A percentile compares a stretch with the other conserved stretches of the same genome.
These are phyloP conservation scores for Plecotus auritus DNA, from an alignment of 2,113 vertebrate genomes.

Conservation along the genomic window DNA sequence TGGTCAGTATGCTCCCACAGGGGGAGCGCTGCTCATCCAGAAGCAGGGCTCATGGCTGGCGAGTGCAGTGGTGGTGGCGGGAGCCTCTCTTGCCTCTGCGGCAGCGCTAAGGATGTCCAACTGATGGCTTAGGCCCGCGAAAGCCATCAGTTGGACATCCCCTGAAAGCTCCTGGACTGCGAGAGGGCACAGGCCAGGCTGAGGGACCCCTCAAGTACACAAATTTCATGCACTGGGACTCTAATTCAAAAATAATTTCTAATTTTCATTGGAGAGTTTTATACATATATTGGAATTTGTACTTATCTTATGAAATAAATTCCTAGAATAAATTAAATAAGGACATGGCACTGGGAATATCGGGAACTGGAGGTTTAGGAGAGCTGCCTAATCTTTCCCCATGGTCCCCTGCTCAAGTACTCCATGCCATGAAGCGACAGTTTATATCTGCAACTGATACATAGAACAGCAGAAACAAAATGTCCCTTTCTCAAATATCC, in stretches of 20 bases:
- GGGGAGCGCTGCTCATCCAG: too few species aligned
- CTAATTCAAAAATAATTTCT: background rate
- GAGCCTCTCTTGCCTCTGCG: too few species aligned
- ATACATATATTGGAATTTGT: background rate
- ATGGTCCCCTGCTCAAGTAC: background rate
- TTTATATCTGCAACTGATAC: background rate
- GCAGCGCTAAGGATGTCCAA: too few species aligned
- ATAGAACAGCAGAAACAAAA: background rate
- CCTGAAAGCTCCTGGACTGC: too few species aligned
- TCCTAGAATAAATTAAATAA: background rate
- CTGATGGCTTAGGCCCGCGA: too few species aligned
- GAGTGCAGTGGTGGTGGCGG: too few species aligned
- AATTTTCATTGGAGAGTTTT: background rate
- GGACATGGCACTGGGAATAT: background rate
- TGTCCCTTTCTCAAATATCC: background rate
- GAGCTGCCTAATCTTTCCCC: background rate
- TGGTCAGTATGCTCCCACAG: too few species aligned
- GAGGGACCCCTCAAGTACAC: too few species aligned
- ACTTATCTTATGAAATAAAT: constrained; percentile 5
- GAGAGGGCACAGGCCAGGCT: too few species aligned
- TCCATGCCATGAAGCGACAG: background rate
- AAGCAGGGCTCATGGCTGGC: too few species aligned
- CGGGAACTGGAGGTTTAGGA: background rate
- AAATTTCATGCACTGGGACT: too few species aligned
- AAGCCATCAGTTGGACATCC: too few species aligned